These are phyloP conservation scores for Streptopelia turtur DNA, from an alignment of 2,797 vertebrate species.

Conservation along the genomic window DNA sequence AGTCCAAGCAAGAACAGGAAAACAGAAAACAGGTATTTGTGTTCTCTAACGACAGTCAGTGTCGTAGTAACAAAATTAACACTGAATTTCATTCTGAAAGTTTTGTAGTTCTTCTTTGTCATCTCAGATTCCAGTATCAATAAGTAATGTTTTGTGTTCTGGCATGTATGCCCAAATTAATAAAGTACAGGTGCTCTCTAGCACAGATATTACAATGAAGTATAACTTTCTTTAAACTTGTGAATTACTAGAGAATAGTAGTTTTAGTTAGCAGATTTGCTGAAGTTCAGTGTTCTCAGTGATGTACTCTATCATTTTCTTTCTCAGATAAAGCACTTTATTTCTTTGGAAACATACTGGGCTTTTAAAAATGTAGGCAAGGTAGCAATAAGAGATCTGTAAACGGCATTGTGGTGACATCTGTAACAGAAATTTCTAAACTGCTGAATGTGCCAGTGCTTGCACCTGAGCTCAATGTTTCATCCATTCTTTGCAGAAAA, in stretches of 20 bases:
- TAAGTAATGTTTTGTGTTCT: not conserved
- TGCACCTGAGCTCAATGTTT: not conserved
- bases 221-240: not conserved
- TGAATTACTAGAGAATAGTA: not conserved
- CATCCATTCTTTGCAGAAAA: not conserved
- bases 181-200: not conserved
- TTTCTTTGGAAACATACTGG: not conserved
- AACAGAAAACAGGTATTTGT: slow-evolving; percentile 86
- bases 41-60: not conserved
- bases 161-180: not conserved
- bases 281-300: not conserved
- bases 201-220: not conserved
- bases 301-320: not conserved
- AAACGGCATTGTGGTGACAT: rapidly evolving
- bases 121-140: not conserved
- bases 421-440: not conserved
- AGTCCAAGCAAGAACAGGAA: slow-evolving; percentile 90
- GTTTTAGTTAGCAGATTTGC: not conserved
- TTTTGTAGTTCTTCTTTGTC: not conserved
- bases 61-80: not conserved
- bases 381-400: not conserved
- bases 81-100: not conserved
- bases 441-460: not conserved
- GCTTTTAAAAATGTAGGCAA: not conserved
- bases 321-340: not conserved